Evolutionary conservation across 2,113 vertebrate species (phyloP), one percentile per base, ranked within the genome.

Genomic region (Acrocephalus arundinaceus): DNA sequence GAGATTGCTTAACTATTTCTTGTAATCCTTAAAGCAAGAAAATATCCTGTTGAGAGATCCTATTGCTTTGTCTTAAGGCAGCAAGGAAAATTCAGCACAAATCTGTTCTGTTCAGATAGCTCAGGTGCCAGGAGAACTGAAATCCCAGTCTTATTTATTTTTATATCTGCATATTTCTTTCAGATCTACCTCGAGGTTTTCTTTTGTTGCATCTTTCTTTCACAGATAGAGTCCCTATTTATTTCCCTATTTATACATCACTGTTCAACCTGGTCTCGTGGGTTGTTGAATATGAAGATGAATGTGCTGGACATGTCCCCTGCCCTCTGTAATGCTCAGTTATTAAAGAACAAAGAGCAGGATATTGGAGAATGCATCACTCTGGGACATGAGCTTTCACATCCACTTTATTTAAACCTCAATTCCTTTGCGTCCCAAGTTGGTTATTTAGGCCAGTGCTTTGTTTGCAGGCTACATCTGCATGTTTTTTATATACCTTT

Each of bases 321-420:
- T 87, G 80, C 28, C 51, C 59, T 86, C 68, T 65, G n/a, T 45
- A 67, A 65, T 21, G 41, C 35, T 91, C 61, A 2, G 3, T 73
- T 96, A 87, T 91, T 94, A 65, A 76, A 76, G 82, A 86, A 21
- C 77, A 87, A 92, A 89, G 89, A 91, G 70, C 68, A 6, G 37
- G 54, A 75, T 13, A 15, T 68, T 87, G 52, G 77, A 74, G 66
- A 62, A 52, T 25, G 54, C 73, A n/a, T 85, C 54, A 9, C 76
- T 80, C 49, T 75, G 63, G n/a, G 77, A 71, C 24, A 1, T 12
- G 43, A 65, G 46, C 81, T 37, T 94, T 94, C 66, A 51, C 61
- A 58, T 70, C 72, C 67, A 24, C 73, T 71, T 85, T 46, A 22
- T 57, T 85, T 48, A 57, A 80, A 63, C 35, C 77, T 66, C 62